These are phyloP conservation scores for Sylvilagus floridanus DNA, from an alignment of 2,797 vertebrate species.

Conservation along the genomic window DNA sequence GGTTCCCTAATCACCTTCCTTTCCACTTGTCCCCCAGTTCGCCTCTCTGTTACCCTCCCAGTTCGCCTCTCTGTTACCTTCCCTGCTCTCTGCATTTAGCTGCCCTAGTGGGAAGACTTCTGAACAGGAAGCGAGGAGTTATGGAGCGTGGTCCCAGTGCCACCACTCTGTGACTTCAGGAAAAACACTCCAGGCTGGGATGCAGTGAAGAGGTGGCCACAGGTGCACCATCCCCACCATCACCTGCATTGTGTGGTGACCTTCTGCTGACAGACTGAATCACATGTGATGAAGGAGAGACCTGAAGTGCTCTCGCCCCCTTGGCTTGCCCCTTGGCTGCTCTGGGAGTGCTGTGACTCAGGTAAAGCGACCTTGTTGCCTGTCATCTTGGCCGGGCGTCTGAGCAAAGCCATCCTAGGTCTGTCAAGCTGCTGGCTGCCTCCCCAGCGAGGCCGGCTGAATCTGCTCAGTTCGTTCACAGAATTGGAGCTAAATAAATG, in stretches of 20 bases:
- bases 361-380: neutral
- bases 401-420: neutral
- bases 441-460: neutral
- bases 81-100: neutral
- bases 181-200: neutral
- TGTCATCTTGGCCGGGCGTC: neutral
- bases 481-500: neutral
- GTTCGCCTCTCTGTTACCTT: neutral
- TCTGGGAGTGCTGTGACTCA: neutral
- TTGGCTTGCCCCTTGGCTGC: neutral
- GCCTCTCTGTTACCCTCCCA: neutral
- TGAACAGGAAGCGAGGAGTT: neutral
- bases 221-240: neutral
- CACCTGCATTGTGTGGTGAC: neutral
- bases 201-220: neutral
- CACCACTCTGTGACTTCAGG: neutral
- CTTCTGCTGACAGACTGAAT: too few species aligned
- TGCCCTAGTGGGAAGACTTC: neutral
- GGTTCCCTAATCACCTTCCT: neutral
- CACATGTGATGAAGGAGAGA: neutral
- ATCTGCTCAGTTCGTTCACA: neutral
- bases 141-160: neutral
- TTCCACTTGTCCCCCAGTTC: fast-evolving
- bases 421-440: neutral
- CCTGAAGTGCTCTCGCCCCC: neutral